A percentile compares a stretch with the other conserved stretches of the same genome.
Evolutionary conservation across 2,888 invertebrate species (phyloP).

Genomic region (Vanessa cardui): DNA sequence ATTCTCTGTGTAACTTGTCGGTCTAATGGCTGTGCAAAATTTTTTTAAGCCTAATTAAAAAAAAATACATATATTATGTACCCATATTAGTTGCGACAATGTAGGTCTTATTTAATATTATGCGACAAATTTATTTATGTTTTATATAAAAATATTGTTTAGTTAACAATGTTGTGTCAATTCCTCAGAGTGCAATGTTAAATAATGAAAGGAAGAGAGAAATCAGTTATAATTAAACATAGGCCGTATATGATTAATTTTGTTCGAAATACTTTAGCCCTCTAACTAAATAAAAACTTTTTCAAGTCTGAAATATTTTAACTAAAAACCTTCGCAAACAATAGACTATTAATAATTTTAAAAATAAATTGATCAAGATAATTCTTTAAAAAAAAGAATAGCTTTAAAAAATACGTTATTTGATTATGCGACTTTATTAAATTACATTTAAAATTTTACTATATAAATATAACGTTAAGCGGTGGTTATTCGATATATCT

Average conservation of each 20-base stretch:
- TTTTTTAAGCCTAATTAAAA: too few species aligned
- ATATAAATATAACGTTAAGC: neutral
- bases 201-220: too few species aligned
- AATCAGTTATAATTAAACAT: too few species aligned
- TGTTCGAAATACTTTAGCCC: neutral
- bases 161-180: too few species aligned
- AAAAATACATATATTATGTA: neutral
- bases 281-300: slow-evolving; percentile 16
- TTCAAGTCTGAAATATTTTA: neutral
- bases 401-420: neutral
- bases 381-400: neutral
- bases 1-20: too few species aligned
- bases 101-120: neutral
- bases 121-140: neutral
- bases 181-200: too few species aligned
- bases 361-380: neutral
- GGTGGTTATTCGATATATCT: slow-evolving; percentile 6
- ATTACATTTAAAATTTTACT: neutral
- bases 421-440: slow-evolving; percentile 11
- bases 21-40: too few species aligned
- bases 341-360: too few species aligned
- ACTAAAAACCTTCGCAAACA: too few species aligned
- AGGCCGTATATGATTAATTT: neutral
- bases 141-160: too few species aligned
- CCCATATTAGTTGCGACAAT: too few species aligned